Conservation (phyloP, 2,113 vertebrate species). For the Hippocampus guttulatus region DNA sequence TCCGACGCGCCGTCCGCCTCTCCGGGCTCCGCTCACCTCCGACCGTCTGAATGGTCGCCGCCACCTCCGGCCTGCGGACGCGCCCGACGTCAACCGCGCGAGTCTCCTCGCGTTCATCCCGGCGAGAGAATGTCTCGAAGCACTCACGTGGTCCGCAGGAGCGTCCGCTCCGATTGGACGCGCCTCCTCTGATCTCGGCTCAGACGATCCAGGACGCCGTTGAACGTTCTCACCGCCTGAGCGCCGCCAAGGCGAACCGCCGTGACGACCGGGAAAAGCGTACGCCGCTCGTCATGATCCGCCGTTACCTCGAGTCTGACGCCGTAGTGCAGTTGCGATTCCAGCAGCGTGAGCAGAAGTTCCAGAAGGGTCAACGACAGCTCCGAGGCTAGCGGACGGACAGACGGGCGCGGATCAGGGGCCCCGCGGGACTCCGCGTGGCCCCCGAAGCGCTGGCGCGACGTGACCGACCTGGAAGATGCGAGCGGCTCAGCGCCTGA, state of each 20-base stretch:
- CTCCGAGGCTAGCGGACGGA: not conserved
- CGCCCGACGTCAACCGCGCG: no score
- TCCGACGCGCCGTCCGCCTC: not conserved
- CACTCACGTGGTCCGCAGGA: constrained; percentile 47
- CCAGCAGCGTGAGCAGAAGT: constrained; percentile 72
- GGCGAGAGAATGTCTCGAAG: not conserved
- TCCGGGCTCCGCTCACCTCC: constrained; percentile 42
- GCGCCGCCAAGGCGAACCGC: not conserved
- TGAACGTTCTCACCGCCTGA: constrained; percentile 83
- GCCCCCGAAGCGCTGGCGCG: not conserved
- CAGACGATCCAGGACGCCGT: constrained; percentile 73
- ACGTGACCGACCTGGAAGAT: constrained; percentile 3
- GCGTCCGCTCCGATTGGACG: constrained; percentile 67
- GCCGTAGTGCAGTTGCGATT: constrained; percentile 49
- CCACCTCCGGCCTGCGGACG: constrained; percentile 33
- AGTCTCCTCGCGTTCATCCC: not conserved
- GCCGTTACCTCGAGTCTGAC: constrained; percentile 78
- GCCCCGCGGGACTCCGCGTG: not conserved
- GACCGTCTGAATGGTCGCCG: constrained; percentile 37
- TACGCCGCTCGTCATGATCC: not conserved
- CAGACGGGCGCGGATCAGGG: not conserved
- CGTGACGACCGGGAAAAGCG: not conserved
- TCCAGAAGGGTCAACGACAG: constrained; percentile 68
- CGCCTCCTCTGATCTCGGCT: constrained; percentile 68
- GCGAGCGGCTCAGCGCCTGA: not conserved